Evolutionary conservation across 2,113 vertebrate species (phyloP).

Genomic region (Athene cunicularia): DNA sequence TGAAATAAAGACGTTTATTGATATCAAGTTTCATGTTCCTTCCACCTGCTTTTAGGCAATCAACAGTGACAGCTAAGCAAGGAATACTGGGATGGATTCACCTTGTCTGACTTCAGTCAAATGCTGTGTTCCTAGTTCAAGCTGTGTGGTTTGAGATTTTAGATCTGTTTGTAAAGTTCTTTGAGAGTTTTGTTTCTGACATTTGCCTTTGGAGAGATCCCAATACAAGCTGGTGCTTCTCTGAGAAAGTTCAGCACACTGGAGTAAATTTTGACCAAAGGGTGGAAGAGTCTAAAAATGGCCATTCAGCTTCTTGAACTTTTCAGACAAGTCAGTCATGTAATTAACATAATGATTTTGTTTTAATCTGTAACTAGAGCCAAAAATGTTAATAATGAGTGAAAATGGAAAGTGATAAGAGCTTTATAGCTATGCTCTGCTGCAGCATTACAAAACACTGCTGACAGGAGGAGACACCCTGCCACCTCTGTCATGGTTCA

Average conservation of each 20-base stretch:
- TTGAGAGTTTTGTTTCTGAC: not conserved
- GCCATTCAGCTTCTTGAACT: not conserved
- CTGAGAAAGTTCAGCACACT: not conserved
- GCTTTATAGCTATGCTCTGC: not conserved
- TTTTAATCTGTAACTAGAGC: not conserved
- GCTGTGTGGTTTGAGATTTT: not conserved
- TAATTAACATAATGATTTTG: not conserved
- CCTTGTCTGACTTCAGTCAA: not conserved
- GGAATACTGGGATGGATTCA: not conserved
- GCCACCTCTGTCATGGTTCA: not conserved
- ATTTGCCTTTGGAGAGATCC: not conserved
- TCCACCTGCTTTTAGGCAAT: not conserved
- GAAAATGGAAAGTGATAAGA: not conserved
- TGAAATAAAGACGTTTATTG: not conserved
- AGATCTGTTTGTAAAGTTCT: not conserved
- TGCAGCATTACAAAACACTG: not conserved
- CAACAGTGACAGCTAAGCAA: not conserved
- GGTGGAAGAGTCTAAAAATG: not conserved
- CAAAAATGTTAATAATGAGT: not conserved
- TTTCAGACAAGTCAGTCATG: not conserved
- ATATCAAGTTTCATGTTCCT: not conserved
- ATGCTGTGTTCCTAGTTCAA: not conserved
- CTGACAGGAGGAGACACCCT: not conserved
- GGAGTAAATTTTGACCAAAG: constrained; percentile 10
- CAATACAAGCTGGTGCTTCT: not conserved